phyloP scores from a whole-genome alignment of 2,797 vertebrate species.

The Acomys russatus region DNA sequence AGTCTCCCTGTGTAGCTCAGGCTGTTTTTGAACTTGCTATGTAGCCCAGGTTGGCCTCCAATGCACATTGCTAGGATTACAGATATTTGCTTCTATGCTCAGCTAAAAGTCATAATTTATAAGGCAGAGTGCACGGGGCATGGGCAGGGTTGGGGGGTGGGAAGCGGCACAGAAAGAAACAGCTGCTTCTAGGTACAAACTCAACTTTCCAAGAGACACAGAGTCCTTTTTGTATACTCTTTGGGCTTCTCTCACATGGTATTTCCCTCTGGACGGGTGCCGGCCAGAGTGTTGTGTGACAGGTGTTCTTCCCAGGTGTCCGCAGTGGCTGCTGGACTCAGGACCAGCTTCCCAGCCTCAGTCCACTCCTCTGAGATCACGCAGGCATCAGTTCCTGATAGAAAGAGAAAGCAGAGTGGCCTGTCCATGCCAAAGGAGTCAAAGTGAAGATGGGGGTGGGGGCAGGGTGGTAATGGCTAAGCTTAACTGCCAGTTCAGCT shows the following conservation, averaged over 20 bases:
- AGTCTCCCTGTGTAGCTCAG: background rate
- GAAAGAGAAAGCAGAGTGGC: background rate
- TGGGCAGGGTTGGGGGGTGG: too few species aligned
- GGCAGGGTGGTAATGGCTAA: background rate
- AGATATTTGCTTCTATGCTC: background rate
- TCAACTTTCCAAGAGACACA: background rate
- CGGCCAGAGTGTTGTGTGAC: background rate
- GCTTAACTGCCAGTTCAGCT: background rate
- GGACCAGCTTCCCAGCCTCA: background rate
- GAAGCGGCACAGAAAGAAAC: background rate
- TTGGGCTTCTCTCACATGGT: background rate
- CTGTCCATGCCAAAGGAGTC: background rate
- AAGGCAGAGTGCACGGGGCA: background rate
- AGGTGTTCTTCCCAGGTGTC: background rate
- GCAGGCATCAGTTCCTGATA: background rate
- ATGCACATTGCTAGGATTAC: too few species aligned
- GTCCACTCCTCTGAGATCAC: background rate
- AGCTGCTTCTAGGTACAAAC: background rate
- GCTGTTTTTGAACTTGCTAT: background rate
- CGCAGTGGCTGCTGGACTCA: background rate
- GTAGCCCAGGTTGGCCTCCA: background rate
- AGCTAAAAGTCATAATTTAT: background rate
- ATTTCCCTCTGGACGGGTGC: background rate
- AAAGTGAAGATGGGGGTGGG: background rate
- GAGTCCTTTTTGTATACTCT: background rate